Evolutionary conservation across 2,888 invertebrate genomes (phyloP), one percentile per base, ranked within the genome.

Genomic region (Dyspetes luteomarginatus): DNA sequence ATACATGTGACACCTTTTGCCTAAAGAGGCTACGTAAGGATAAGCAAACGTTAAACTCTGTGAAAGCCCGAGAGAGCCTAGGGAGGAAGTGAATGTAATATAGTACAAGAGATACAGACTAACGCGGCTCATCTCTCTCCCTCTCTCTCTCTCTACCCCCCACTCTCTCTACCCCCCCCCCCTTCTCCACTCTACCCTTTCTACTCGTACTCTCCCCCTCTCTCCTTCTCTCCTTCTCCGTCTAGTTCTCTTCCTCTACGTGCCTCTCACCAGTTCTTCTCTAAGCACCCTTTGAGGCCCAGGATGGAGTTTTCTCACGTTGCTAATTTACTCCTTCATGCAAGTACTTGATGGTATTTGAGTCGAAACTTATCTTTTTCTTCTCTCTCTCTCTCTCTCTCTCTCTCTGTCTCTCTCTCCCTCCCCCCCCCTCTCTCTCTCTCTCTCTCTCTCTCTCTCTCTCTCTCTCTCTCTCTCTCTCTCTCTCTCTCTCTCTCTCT

Each of bases 261-360:
- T 15, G 1, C 4, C 45, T 17, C 17, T 17, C 19, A 4, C 48
- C 17, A 36, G 3, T 15, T 24, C 4, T 76, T 55, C 30, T 22
- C 45, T 7, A 52, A 62, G 26, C 17, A 64, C 45, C 60, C 55
- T 52, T 30, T 52, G 67, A 68, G 5, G 17, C 58, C 50, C 22
- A 7, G 19, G 60, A 52, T 62, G 60, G 24, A 74, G 55, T 68
- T 64, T 74, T 50, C 78, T 74, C 71, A 60, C 71, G 65, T 52
- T 26, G 30, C 58, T 45, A 43, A 71, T 65, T 74, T 67, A 65
- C 69, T 19, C 56, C 24, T 48, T 64, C 71, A 58, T 67, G 26
- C 22, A 45, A 73, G 26, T 30, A 28, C 64, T 62, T 36, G 36
- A 19, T 22, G n/a, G n/a, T n/a, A 2, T 36, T 28, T 48, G 26